These are phyloP conservation scores for Sinocyclocheilus anophthalmus DNA, from an alignment of 2,113 vertebrate genomes.

Conservation along the genomic window DNA sequence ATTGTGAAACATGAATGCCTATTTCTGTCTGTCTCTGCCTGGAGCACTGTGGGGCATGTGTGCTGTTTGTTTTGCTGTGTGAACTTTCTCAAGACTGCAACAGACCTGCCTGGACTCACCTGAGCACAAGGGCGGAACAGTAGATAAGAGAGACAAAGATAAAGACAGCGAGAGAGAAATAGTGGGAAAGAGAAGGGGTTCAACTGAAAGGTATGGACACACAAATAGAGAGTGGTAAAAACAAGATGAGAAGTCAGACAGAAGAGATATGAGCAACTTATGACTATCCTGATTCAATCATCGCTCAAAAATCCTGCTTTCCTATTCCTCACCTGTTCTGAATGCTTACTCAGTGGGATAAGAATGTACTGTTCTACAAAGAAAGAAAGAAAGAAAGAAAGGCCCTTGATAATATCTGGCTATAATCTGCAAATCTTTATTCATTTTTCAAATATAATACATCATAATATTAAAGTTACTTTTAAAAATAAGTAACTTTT, in stretches of 20 bases:
- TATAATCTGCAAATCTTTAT: not conserved
- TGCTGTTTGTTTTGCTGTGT: constrained; percentile 38
- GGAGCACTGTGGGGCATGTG: not conserved
- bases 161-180: constrained; percentile 27
- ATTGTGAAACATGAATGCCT: not conserved
- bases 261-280: constrained; percentile 6
- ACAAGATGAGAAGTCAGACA: not conserved
- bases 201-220: not conserved
- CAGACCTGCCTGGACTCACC: constrained; percentile 61
- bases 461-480: no score
- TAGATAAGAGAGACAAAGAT: constrained; percentile 44
- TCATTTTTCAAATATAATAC: not conserved
- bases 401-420: not conserved
- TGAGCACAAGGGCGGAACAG: constrained; percentile 49
- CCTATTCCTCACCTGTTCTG: constrained; percentile 6
- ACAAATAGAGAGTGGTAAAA: not conserved
- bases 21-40: constrained; percentile 27
- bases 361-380: not conserved
- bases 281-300: constrained; percentile 51
- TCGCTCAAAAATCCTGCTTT: constrained; percentile 17
- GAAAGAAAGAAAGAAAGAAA: constrained; percentile 18
- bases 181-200: not conserved
- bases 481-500: not conserved
- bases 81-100: constrained; percentile 34
- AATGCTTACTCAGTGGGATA: not conserved